Evolutionary conservation across 2,888 invertebrate genomes (phyloP), one percentile per base, ranked within the genome.

Genomic region (Cynaeus angustus): DNA sequence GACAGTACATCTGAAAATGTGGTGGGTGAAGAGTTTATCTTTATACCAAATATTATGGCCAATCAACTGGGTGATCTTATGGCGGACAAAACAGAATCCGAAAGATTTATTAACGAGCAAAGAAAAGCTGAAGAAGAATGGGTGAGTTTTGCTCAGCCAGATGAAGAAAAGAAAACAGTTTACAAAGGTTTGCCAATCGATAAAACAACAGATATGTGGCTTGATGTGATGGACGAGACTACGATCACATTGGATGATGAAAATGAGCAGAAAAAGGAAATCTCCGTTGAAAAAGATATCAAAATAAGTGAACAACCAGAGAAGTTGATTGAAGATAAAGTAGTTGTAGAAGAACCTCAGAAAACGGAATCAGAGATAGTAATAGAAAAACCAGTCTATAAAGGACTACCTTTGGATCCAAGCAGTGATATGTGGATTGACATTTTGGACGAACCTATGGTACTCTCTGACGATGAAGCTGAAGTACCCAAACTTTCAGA

Each of bases 181-280:
- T 58, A 45, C 16, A 45, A 58, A 12, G 58, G 58, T 1, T 43
- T 58, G 28, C 58, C 62, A 0, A 21, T 52, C 38, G 62, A 71
- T 37, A 78, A 78, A 5, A 73, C 79, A 0, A 64, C 77, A 10
- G 79, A 73, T 46, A 66, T 75, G 3, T 83, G 83, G 83, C 80
- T 84, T 81, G 75, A 80, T 58, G 80, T 81, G 4, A 46, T 83
- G 30, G 66, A 68, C 41, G 72, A 74, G 38, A 46, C 46, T 9
- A 28, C 55, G 7, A 33, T 66, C 28, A 50, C 50, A n/a, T 10
- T 50, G 12, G 50, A 62, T 10, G 50, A 62, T 12, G 62, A 62
- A 37, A 45, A 7, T 26, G 58, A 45, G 10, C 1, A 58, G 16
- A 41, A 65, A 28, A 68, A 72, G 55, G 66, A 71, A 30, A 70